These are phyloP conservation scores for Mus caroli DNA, from an alignment of 2,797 vertebrate genomes.

Conservation along the genomic window DNA sequence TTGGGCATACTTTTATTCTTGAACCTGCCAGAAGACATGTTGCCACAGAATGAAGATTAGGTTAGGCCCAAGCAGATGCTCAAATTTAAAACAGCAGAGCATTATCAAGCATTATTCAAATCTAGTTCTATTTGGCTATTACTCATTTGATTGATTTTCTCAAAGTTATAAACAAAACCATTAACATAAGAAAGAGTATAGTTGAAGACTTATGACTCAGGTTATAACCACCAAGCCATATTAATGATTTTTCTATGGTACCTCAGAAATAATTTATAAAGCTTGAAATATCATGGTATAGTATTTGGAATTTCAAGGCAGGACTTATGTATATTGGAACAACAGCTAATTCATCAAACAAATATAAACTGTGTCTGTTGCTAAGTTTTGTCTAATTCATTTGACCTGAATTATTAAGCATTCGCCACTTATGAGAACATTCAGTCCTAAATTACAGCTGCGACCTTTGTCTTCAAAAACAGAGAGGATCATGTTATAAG, in stretches of 20 bases:
- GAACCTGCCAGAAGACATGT: neutral
- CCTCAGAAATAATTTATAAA: conserved; percentile 68
- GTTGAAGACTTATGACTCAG: conserved; percentile 47
- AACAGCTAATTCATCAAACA: conserved; percentile 34
- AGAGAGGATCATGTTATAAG: neutral
- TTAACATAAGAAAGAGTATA: conserved; percentile 17
- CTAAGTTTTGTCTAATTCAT: conserved; percentile 52
- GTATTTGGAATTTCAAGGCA: conserved; percentile 54
- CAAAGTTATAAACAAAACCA: neutral
- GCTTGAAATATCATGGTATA: conserved; percentile 46
- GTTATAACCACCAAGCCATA: neutral
- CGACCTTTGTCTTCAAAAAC: conserved; percentile 42
- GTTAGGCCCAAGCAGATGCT: neutral
- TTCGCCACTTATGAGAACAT: conserved; percentile 28
- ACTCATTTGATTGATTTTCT: conserved; percentile 56
- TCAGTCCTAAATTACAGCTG: conserved; percentile 52
- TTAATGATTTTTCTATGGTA: conserved; percentile 23
- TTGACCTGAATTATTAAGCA: conserved; percentile 74
- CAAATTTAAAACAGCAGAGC: neutral
- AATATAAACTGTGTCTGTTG: conserved; percentile 68
- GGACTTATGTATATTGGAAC: neutral
- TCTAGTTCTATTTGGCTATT: conserved; percentile 7
- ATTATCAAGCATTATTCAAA: neutral
- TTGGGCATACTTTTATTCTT: neutral
- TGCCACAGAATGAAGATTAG: neutral